Percentiles rank a stretch among this genome's conserved stretches.
Evolutionary conservation across 2,888 invertebrate species (phyloP).

Genomic region (Aphrophora alni): DNA sequence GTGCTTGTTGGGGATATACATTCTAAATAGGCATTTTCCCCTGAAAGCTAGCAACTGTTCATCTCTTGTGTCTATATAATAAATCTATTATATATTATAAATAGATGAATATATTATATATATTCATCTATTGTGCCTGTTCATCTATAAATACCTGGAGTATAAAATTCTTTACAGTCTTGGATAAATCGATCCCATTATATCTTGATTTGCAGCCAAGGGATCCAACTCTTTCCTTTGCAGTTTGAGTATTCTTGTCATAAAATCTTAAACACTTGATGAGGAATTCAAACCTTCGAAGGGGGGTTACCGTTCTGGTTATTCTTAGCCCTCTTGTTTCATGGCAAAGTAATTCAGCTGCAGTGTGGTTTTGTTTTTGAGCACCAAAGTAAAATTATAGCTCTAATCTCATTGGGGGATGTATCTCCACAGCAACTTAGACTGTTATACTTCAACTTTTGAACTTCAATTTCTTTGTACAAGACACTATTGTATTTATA

Average conservation of each 20-base stretch:
- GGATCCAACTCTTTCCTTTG: not conserved
- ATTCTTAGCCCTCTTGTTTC: constrained; percentile 6
- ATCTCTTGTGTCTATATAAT: too few species aligned
- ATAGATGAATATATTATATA: too few species aligned
- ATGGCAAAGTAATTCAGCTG: constrained; percentile 14
- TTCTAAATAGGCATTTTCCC: not conserved
- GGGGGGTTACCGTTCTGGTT: constrained; percentile 22
- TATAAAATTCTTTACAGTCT: too few species aligned
- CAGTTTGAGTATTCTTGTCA: constrained; percentile 9
- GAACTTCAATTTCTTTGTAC: constrained; percentile 23
- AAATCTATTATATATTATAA: too few species aligned
- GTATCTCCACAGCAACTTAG: constrained; percentile 17
- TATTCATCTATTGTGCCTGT: too few species aligned
- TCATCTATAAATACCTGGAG: too few species aligned
- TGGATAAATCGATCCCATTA: not conserved
- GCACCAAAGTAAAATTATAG: constrained; percentile 23
- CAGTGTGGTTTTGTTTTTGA: not conserved
- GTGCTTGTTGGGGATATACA: constrained; percentile 14
- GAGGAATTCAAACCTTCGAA: constrained; percentile 24
- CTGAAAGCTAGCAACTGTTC: not conserved
- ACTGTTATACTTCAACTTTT: constrained; percentile 16
- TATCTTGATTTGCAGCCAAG: not conserved
- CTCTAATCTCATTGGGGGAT: constrained; percentile 17
- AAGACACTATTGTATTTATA: constrained; percentile 18
- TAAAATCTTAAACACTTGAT: constrained; percentile 21